Evolutionary conservation across 35 echinoderm and acorn worm species (phyloP).

Genomic region (Strongylocentrotus purpuratus): DNA sequence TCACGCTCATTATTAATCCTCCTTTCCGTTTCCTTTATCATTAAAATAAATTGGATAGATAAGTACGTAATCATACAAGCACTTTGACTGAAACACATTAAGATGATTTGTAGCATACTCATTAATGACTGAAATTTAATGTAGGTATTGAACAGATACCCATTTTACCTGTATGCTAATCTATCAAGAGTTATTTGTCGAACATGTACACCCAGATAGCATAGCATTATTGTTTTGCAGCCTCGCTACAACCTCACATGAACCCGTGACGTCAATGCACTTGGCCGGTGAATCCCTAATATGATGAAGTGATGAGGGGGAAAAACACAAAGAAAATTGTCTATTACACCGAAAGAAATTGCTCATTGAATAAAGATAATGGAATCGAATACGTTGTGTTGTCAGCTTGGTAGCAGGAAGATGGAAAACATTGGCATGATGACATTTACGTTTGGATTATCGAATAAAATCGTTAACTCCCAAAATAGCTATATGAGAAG

Average conservation of each 20-base stretch:
- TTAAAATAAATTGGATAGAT: no score
- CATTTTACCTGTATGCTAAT: background rate
- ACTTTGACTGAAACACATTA: no score
- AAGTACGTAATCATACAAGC: no score
- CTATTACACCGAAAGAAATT: background rate
- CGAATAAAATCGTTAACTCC: no score
- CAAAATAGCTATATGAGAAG: no score
- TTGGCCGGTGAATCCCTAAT: background rate
- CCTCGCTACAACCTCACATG: background rate
- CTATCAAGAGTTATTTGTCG: background rate
- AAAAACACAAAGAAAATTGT: background rate
- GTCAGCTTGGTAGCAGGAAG: background rate
- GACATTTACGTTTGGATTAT: background rate
- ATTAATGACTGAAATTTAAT: no score
- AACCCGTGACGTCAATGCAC: background rate
- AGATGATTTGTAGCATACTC: no score
- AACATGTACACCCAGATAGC: background rate
- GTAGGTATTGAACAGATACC: background rate
- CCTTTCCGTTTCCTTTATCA: no score
- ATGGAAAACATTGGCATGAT: background rate
- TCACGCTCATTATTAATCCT: no score
- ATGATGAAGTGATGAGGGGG: background rate
- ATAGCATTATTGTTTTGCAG: background rate
- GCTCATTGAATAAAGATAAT: conserved; percentile 3
- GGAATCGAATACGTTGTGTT: background rate